These are phyloP conservation scores for Pipistrellus kuhlii DNA, from an alignment of 2,797 vertebrate genomes.

Conservation along the genomic window DNA sequence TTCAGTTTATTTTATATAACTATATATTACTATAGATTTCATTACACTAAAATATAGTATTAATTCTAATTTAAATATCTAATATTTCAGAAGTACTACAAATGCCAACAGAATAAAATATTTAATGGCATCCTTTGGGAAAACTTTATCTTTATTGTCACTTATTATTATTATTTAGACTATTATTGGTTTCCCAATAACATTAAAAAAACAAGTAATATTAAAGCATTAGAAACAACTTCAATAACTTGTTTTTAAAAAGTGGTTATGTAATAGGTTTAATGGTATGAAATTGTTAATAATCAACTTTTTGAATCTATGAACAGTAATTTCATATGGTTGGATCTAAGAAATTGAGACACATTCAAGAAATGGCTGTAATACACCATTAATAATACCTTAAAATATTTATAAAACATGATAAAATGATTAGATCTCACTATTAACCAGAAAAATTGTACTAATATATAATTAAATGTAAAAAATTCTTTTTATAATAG, in stretches of 20 bases:
- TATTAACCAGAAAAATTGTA: background rate
- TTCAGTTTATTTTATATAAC: background rate
- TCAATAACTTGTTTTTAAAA: background rate
- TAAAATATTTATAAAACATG: background rate
- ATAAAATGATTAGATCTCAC: background rate
- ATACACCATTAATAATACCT: background rate
- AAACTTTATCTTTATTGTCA: background rate
- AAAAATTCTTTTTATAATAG: background rate
- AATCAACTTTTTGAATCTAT: background rate
- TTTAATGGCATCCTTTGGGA: background rate
- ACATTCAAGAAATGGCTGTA: background rate
- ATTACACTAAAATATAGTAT: background rate
- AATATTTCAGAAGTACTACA: background rate
- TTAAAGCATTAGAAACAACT: constrained; percentile 24
- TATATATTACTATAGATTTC: background rate
- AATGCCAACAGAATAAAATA: background rate
- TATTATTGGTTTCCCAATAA: background rate
- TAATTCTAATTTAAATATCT: background rate
- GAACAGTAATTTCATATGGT: background rate
- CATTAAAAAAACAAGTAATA: background rate
- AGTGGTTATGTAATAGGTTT: background rate
- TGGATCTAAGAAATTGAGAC: background rate
- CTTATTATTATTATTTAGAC: background rate
- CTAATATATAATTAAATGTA: background rate
- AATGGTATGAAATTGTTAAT: background rate